phyloP scores from a whole-genome alignment of 2,113 vertebrate genomes.

The Nannospalax galili region DNA sequence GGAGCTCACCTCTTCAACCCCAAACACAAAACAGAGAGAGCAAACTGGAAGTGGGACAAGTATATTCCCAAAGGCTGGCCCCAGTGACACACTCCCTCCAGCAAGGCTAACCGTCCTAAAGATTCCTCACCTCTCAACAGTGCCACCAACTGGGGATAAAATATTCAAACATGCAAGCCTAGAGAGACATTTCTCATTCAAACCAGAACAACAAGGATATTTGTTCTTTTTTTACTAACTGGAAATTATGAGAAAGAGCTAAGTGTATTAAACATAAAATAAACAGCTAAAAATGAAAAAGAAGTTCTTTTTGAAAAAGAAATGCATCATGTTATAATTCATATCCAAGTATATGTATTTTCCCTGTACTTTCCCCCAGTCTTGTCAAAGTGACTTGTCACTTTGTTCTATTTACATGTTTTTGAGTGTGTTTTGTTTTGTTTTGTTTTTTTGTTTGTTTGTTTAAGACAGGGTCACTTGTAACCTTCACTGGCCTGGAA shows the following conservation, averaged over 20 bases:
- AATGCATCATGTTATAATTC: neutral
- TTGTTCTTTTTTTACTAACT: neutral
- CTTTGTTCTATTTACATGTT: neutral
- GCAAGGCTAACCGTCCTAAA: no score
- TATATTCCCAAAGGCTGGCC: no score
- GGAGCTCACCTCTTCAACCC: no score
- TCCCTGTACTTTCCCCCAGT: neutral
- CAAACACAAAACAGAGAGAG: no score
- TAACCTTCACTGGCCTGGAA: neutral
- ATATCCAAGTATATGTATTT: neutral
- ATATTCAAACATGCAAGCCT: no score
- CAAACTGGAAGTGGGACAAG: no score
- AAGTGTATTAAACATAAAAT: constrained; percentile 6
- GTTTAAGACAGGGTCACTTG: neutral
- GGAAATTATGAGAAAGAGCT: neutral
- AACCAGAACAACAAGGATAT: no score
- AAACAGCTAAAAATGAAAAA: neutral
- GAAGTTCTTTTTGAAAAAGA: constrained; percentile 31
- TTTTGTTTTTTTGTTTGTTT: neutral
- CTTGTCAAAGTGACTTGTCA: neutral
- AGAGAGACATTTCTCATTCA: no score
- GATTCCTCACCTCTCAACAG: no score
- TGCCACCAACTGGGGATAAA: no score
- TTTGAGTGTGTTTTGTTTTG: neutral
- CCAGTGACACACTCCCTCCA: no score